Evolutionary conservation across 2,113 vertebrate species (phyloP), one percentile per base, ranked within the genome.

Genomic region (Gulo gulo): DNA sequence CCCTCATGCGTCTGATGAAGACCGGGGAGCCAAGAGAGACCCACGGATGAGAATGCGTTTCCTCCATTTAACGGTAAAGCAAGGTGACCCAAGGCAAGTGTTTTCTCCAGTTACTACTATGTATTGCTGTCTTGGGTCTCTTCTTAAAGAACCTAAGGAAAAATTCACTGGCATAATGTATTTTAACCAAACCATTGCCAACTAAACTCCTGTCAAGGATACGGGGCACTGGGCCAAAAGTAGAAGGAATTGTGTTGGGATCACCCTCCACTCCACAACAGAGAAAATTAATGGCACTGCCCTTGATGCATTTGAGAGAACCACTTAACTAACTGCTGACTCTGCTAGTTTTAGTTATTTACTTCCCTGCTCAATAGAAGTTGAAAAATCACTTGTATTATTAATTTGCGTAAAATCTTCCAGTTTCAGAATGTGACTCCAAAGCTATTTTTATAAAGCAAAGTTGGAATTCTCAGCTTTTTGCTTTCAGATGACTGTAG

Each of bases 341-440:
- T 73, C 84, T 39, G 92, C 91, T 83, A 24, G 15, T 89, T 97
- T 93, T 71, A 63, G 26, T 2, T 93, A 52, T 91, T 86, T 82
- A 94, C 88, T 74, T 36, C 93, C 39, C 76, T 57, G 74, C 76
- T 97, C 97, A 97, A 55, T 42, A 80, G 83, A 94, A 94, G 91
- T n/a, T 97, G 97, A 98, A 97, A 98, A 98, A 96, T 80, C 87
- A 55, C 94, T 59, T 92, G 20, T 79, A 6, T 94, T 92, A 94
- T 79, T 97, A 93, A 97, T 97, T 92, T 97, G 86, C 1, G 4
- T 96, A 86, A 97, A 96, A 90, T 3, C 84, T 92, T 84, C 76
- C 93, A 92, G 85, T 81, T 65, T 95, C 87, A 82, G 67, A 85
- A 84, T 59, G 79, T 80, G 85, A 91, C 92, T 95, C 61, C 8